A percentile compares a stretch with the other conserved stretches of the same genome.
phyloP scores from a whole-genome alignment of 2,797 vertebrate genomes.

The Amphiprion clarkii region DNA sequence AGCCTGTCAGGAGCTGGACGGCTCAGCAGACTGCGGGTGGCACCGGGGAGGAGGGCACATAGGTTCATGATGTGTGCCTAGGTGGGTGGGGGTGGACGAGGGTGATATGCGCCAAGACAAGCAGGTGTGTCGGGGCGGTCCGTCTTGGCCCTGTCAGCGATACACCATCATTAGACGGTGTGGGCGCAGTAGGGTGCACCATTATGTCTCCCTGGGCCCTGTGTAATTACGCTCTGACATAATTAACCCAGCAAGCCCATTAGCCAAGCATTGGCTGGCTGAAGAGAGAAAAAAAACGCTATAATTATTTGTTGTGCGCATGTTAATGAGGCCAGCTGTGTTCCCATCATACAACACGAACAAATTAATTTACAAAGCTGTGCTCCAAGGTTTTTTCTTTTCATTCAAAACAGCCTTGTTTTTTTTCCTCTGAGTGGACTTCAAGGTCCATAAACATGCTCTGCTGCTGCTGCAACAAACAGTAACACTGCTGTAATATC shows the following conservation, averaged over 20 bases:
- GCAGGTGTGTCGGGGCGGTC: conserved; percentile 92
- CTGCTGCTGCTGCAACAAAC: conserved; percentile 79
- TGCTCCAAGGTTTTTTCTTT: conserved; percentile 86
- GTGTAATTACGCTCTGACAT: conserved; percentile 99
- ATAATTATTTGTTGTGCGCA: conserved; percentile 99
- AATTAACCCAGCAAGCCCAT: conserved; percentile 99
- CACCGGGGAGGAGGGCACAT: conserved; percentile 5
- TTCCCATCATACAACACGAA: conserved; percentile 98
- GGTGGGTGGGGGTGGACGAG: conserved; percentile 53
- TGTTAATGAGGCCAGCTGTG: conserved; percentile 99
- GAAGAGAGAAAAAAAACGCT: conserved; percentile 89
- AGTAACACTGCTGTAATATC: conserved; percentile 79
- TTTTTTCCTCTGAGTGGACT: conserved; percentile 79
- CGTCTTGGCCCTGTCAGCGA: conserved; percentile 92
- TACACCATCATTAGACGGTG: conserved; percentile 94
- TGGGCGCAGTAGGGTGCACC: conserved; percentile 94
- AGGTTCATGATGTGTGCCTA: conserved; percentile 49
- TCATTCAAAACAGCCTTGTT: conserved; percentile 84
- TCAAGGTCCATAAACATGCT: conserved; percentile 83
- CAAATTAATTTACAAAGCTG: conserved; percentile 99
- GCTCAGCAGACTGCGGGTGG: conserved; percentile 43
- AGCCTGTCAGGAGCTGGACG: conserved; percentile 29
- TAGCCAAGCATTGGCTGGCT: conserved; percentile 96
- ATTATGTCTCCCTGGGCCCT: conserved; percentile 98
- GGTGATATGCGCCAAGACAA: conserved; percentile 84